These are phyloP conservation scores for Phenganax subtilis DNA, from an alignment of 92 coral and sea anemone species.

Conservation along the genomic window DNA sequence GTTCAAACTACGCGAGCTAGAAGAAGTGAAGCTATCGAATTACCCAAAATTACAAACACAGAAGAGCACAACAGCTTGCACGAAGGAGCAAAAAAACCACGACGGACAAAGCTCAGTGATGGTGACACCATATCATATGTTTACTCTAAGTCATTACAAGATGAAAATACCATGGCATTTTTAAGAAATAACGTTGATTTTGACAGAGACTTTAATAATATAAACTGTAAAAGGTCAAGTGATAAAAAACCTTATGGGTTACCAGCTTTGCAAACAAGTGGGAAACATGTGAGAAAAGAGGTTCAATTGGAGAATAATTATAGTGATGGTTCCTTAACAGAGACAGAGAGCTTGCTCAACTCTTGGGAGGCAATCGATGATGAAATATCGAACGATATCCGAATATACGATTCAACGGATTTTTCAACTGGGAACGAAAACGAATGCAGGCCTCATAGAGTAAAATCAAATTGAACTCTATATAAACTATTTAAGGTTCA, in stretches of 20 bases:
- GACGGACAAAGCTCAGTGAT: neutral
- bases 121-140: conserved; percentile 40
- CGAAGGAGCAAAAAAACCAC: conserved; percentile 1
- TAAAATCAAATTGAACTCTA: neutral
- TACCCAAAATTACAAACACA: conserved; percentile 16
- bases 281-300: neutral
- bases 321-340: neutral
- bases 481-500: too few species aligned
- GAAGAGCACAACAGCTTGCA: neutral
- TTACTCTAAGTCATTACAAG: conserved; percentile 30
- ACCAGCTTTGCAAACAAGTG: conserved; percentile 28
- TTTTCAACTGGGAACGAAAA: conserved; percentile 20
- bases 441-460: neutral
- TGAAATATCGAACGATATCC: neutral
- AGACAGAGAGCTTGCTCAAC: neutral
- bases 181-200: conserved; percentile 14
- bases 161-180: conserved; percentile 39
- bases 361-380: conserved; percentile 21
- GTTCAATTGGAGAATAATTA: neutral
- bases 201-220: neutral
- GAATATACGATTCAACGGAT: neutral
- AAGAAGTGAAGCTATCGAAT: conserved; percentile 14
- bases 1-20: conserved; percentile 8
- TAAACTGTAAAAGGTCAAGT: conserved; percentile 6
- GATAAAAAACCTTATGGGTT: conserved; percentile 37